phyloP scores from a whole-genome alignment of 2,113 vertebrate species.

The Martes martes region DNA sequence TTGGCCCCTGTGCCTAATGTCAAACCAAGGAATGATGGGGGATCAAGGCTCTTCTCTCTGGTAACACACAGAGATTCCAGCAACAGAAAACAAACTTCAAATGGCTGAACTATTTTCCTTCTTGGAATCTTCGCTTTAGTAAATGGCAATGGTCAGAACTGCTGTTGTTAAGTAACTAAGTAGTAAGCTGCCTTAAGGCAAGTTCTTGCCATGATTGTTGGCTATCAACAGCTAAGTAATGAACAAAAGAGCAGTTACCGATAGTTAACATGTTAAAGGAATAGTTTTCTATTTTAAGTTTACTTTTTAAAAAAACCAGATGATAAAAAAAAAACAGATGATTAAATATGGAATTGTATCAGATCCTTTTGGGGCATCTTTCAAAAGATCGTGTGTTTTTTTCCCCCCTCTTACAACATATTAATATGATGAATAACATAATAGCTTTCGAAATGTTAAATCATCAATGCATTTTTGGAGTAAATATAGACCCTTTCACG shows the following conservation, averaged over 20 bases:
- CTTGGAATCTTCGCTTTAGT: neutral
- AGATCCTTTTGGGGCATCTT: neutral
- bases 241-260: neutral
- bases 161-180: neutral
- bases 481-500: neutral
- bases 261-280: neutral
- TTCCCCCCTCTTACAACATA: neutral
- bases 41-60: neutral
- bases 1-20: neutral
- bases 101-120: neutral
- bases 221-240: neutral
- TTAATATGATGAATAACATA: slow-evolving; percentile 3
- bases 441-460: neutral
- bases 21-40: neutral
- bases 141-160: neutral
- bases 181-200: neutral
- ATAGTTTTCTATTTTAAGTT: neutral
- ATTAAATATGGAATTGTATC: neutral
- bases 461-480: neutral
- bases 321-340: neutral
- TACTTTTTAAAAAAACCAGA: neutral
- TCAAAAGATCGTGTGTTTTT: neutral
- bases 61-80: neutral
- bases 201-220: neutral
- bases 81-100: neutral